Conservation (phyloP, 2,888 invertebrate genomes). For the Portevinia maculata region DNA sequence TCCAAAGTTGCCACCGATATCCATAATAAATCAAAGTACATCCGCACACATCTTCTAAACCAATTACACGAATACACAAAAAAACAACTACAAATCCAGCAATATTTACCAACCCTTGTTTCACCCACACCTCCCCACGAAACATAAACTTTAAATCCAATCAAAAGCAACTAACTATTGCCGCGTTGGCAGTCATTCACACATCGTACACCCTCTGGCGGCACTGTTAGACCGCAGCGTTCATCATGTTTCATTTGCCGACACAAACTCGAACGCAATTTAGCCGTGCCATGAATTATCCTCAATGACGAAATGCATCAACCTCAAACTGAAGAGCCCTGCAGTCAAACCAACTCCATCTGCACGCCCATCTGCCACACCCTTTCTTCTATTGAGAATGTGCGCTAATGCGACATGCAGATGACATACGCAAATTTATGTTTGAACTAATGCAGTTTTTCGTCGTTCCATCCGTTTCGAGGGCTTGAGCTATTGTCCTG, state of each 20-base stretch:
- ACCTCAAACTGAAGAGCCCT: constrained; percentile 32
- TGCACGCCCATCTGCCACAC: constrained; percentile 16
- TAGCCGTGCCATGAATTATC: constrained; percentile 62
- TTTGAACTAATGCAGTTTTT: constrained; percentile 74
- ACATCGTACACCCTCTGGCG: neutral
- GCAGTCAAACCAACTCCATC: constrained; percentile 24
- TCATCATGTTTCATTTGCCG: constrained; percentile 65
- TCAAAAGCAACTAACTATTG: constrained; percentile 42
- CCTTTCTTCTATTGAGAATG: constrained; percentile 40
- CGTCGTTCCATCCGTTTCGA: constrained; percentile 59
- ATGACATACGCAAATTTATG: constrained; percentile 74
- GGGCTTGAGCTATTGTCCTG: constrained; percentile 63
- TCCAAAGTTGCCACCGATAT: no score
- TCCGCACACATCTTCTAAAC: neutral
- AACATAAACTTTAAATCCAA: constrained; percentile 41
- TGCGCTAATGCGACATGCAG: constrained; percentile 73
- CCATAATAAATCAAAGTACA: no score
- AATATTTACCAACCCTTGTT: neutral
- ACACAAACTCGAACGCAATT: constrained; percentile 62
- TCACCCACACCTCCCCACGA: neutral
- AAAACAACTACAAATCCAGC: neutral
- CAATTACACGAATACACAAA: neutral
- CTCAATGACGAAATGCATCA: constrained; percentile 67
- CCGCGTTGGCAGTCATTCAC: constrained; percentile 33
- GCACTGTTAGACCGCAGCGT: constrained; percentile 3